Percentiles rank a stretch among this genome's conserved stretches.
These are phyloP conservation scores for Trachemys scripta DNA, from an alignment of 2,113 vertebrate species.

Conservation along the genomic window DNA sequence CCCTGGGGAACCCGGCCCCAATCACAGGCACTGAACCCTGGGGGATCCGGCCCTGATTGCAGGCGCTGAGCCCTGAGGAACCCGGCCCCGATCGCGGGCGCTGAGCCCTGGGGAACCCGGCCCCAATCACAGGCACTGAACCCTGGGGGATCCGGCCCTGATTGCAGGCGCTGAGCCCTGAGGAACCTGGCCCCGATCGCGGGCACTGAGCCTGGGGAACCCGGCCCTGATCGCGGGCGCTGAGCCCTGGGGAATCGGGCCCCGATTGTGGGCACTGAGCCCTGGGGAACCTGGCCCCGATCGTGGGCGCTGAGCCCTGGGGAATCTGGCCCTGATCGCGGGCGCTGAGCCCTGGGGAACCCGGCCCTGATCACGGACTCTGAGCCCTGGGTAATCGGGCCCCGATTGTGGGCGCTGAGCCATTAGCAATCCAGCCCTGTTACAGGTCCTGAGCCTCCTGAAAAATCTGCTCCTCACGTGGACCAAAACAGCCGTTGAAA, in stretches of 20 bases:
- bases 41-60: not conserved
- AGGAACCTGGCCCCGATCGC: too few species aligned
- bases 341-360: too few species aligned
- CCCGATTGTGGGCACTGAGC: not conserved
- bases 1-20: not conserved
- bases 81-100: too few species aligned
- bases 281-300: not conserved
- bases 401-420: not conserved
- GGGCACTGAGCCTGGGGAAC: not conserved
- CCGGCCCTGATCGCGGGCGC: accelerated
- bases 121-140: too few species aligned
- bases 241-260: not conserved
- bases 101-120: too few species aligned
- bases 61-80: too few species aligned
- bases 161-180: too few species aligned
- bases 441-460: not conserved
- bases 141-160: not conserved
- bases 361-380: not conserved
- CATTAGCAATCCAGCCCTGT: not conserved
- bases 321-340: not conserved
- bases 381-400: not conserved
- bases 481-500: not conserved
- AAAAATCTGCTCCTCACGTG: accelerated
- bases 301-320: not conserved
- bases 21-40: not conserved